Percentiles rank a stretch among this genome's conserved stretches.
phyloP scores from a whole-genome alignment of 2,888 invertebrate genomes.

The Agrochola lychnidis region DNA sequence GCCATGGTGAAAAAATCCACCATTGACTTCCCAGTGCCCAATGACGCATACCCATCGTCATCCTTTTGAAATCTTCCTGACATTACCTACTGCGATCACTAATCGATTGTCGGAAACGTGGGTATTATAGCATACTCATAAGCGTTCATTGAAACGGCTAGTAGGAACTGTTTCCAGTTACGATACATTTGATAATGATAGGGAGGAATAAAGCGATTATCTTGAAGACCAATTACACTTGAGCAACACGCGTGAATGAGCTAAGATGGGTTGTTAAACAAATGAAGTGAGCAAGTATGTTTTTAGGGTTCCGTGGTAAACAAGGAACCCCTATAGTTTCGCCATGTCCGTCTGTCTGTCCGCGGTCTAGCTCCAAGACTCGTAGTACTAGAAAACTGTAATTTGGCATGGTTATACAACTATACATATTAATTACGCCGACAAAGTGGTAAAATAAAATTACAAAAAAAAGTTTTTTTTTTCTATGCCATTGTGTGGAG shows the following conservation, averaged over 20 bases:
- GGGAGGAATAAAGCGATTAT: slow-evolving; percentile 22
- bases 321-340: too few species aligned
- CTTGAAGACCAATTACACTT: slow-evolving; percentile 17
- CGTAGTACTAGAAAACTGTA: too few species aligned
- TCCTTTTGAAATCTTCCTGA: not conserved
- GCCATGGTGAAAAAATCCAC: not conserved
- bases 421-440: too few species aligned
- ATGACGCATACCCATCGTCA: not conserved
- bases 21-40: not conserved
- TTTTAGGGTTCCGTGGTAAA: too few species aligned
- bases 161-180: slow-evolving; percentile 24
- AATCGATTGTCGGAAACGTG: not conserved
- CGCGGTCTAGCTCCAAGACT: too few species aligned
- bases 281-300: not conserved
- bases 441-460: too few species aligned
- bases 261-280: slow-evolving; percentile 6
- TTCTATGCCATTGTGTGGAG: too few species aligned
- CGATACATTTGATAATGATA: slow-evolving; percentile 35
- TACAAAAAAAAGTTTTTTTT: too few species aligned
- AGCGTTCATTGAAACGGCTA: slow-evolving; percentile 1
- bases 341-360: too few species aligned
- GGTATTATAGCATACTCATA: not conserved
- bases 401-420: too few species aligned
- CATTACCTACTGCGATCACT: not conserved
- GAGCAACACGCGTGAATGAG: slow-evolving; percentile 24